Base-by-base conservation (phyloP, 2,113 vertebrate species). In the Crotalus viridis region DNA sequence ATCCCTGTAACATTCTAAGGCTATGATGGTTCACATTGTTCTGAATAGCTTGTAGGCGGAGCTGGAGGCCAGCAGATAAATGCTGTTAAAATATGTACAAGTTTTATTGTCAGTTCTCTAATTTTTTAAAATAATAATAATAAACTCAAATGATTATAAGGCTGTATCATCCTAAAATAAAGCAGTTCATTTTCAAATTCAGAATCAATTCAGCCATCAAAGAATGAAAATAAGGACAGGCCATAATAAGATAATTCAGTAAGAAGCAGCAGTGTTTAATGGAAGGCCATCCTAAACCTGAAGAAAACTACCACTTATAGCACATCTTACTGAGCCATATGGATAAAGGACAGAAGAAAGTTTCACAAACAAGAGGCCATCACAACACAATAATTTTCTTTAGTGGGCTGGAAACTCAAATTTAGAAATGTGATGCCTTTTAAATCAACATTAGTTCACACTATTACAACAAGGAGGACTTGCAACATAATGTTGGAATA, bases 1-100 rank as follows among this genome's bases (percentile, higher is more conserved):
- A 97, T 64, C 97, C 97, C 9, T 98, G 97, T 81, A 98, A 96
- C 93, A 98, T 98, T 97, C 99, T 98, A 88, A 99, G 98, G 97
- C 98, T 98, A 96, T 99, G 99, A 93, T 99, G 98, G 98, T 99
- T 99, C 88, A 99, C 99, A 15, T 98, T 98, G 98, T 98, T 99
- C 98, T 99, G 99, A 96, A 99, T 99, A 93, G 99, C 99, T 97
- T 99, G 99, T 24, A 99, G 99, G 90, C 99, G 98, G 91, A 99
- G 97, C 96, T 99, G 99, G 55, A 99, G 98, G 88, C 99, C 99
- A 0, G 99, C 99, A 8, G 99, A 99, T 64, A 99, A 97, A 97
- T 99, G 99, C 99, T 99, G 97, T 95, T 21, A 33, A 97, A 95
- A 96, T 93, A 91, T 10, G 28, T 21, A 92, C 89, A 94, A 90